Percentiles rank a stretch among this genome's conserved stretches.
Evolutionary conservation across 2,888 invertebrate genomes (phyloP).

Genomic region (Spisula solida): DNA sequence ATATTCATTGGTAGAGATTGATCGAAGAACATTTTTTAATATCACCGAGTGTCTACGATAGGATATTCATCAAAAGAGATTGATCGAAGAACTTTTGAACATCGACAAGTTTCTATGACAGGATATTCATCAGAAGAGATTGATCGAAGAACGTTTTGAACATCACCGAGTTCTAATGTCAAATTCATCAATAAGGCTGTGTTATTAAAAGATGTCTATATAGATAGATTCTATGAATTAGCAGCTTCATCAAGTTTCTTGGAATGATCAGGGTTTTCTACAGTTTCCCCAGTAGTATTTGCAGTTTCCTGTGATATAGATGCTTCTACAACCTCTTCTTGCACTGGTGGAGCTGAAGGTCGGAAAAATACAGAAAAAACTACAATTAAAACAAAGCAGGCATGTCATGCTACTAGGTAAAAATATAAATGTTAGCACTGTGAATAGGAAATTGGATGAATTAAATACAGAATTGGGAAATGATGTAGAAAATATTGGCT

Average conservation of each 20-base stretch:
- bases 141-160: not conserved
- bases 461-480: too few relatives aligned
- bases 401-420: slow-evolving; percentile 10
- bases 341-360: slow-evolving; percentile 60
- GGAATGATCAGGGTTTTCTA: slow-evolving; percentile 80
- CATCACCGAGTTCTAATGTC: not conserved
- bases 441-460: not conserved
- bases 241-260: slow-evolving; percentile 75
- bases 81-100: too few relatives aligned
- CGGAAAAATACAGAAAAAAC: slow-evolving; percentile 57
- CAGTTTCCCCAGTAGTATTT: slow-evolving; percentile 77
- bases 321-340: slow-evolving; percentile 79
- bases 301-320: slow-evolving; percentile 72
- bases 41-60: too few relatives aligned
- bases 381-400: slow-evolving; percentile 48
- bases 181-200: not conserved
- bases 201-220: not conserved
- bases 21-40: too few relatives aligned
- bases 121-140: too few relatives aligned
- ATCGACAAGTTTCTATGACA: too few relatives aligned
- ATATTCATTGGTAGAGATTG: too few relatives aligned
- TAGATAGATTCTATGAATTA: slow-evolving; percentile 21
- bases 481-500: too few relatives aligned
- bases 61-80: too few relatives aligned
- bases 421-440: not conserved